Conservation (phyloP, 2,113 vertebrate species). For the Eurypyga helias region DNA sequence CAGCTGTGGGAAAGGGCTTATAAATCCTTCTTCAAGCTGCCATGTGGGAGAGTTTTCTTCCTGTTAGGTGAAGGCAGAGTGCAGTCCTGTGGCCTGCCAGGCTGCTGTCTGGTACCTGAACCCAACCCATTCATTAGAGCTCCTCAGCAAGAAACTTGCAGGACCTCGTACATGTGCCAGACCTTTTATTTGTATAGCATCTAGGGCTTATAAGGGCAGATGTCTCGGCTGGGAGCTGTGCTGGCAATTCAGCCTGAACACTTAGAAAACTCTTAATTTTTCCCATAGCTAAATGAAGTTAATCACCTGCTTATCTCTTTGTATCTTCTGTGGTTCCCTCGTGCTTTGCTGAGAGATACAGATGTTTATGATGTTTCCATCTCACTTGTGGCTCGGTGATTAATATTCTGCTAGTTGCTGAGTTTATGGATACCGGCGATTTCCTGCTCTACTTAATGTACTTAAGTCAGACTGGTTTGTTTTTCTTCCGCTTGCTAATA, state of each 20-base stretch:
- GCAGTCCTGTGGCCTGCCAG: not conserved
- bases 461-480: slow-evolving; percentile 26
- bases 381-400: not conserved
- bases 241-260: not conserved
- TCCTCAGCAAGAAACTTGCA: not conserved
- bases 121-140: not conserved
- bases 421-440: not conserved
- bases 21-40: not conserved
- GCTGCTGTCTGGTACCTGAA: not conserved
- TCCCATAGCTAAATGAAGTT: not conserved
- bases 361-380: not conserved
- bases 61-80: not conserved
- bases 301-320: not conserved
- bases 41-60: not conserved
- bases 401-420: slow-evolving; percentile 35
- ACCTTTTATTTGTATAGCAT: not conserved
- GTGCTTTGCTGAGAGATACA: not conserved
- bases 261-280: not conserved
- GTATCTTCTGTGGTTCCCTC: not conserved
- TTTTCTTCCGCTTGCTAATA: slow-evolving; percentile 49
- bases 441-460: slow-evolving; percentile 46
- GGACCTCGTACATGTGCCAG: not conserved
- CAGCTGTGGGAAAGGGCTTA: not conserved
- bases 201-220: not conserved
- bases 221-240: not conserved